Conservation (phyloP, 2,888 invertebrate genomes). For the Aphidoletes aphidimyza region DNA sequence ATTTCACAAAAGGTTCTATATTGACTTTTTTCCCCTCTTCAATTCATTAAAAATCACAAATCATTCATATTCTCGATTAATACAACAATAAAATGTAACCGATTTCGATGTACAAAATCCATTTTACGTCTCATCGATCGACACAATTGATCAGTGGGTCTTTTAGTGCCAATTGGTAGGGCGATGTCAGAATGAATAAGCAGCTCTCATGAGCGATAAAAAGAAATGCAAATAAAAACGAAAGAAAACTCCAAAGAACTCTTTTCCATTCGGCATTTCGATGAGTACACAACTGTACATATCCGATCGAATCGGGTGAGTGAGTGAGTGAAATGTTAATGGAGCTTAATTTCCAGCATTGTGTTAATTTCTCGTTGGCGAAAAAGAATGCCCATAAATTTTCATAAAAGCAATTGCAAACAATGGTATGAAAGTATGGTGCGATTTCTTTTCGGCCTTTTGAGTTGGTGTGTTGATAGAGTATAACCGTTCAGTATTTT, state of each 20-base stretch:
- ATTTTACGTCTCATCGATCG: too few relatives aligned
- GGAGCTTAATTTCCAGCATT: constrained; percentile 16
- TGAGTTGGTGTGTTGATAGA: background rate
- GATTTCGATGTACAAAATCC: too few relatives aligned
- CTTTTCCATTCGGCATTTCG: background rate
- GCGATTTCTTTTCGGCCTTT: background rate
- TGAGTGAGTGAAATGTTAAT: background rate
- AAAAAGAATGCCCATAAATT: constrained; percentile 37
- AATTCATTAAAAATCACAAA: too few relatives aligned
- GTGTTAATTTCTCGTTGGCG: constrained; percentile 18
- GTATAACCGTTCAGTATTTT: too few relatives aligned
- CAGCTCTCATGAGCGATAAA: background rate
- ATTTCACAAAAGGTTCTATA: too few relatives aligned
- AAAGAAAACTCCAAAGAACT: background rate
- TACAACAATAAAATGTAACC: too few relatives aligned
- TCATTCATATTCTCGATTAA: too few relatives aligned
- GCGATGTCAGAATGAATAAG: background rate
- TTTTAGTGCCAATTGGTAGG: too few relatives aligned
- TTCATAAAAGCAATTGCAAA: constrained; percentile 46
- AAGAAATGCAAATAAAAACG: background rate
- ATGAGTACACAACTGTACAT: too few relatives aligned
- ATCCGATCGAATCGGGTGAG: too few relatives aligned
- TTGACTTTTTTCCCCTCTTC: too few relatives aligned
- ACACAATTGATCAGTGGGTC: too few relatives aligned
- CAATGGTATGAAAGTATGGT: constrained; percentile 41